Base-by-base conservation (phyloP, 2,113 vertebrate genomes). In the Paratilapia polleni region DNA sequence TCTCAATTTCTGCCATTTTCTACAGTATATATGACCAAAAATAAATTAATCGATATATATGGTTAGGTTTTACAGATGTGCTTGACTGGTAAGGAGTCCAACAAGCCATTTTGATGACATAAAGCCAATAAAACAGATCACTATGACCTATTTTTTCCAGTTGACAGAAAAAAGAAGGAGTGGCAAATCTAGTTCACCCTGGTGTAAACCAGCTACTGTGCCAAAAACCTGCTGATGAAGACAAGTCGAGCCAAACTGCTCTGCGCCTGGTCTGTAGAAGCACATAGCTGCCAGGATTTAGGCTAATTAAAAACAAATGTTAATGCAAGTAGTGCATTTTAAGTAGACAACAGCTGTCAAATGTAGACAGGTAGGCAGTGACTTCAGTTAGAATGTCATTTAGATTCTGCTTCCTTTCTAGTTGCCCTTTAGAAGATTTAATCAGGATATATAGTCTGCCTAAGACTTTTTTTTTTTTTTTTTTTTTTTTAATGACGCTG, bases 261-360 rank as follows among this genome's bases (percentile, higher is more conserved):
- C 54, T 28, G 61, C 66, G 63, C 57, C 38, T 28, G 24, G 60
- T 77, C 52, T 60, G 62, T 10, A 34, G 20, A 63, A 81, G 78
- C 24, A 38, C 20, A 28, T 54, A 80, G 62, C 63, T 87, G 63
- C 80, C 80, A 88, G 58, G 54, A 77, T 34, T 76, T 52, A 57
- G 78, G 59, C 78, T 91, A 88, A 94, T 92, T 91, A 85, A 77
- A 92, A 92, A 76, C 84, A 89, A 91, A 91, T 85, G 85, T 58
- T 86, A 20, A 77, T 56, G 19, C 28, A 63, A 85, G 85, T 14
- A 41, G 73, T 8, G 80, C 43, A 58, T 58, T 75, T 43, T 41
- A 59, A 54, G 17, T 77, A 85, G 87, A 82, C 5, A 15, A 68
- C 15, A 74, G 73, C 75, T 57, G 76, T 75, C 86, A 76, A 70